A percentile compares a stretch with the other conserved stretches of the same genome.
phyloP scores from a whole-genome alignment of 2,797 vertebrate species.

The Danio albolineatus region DNA sequence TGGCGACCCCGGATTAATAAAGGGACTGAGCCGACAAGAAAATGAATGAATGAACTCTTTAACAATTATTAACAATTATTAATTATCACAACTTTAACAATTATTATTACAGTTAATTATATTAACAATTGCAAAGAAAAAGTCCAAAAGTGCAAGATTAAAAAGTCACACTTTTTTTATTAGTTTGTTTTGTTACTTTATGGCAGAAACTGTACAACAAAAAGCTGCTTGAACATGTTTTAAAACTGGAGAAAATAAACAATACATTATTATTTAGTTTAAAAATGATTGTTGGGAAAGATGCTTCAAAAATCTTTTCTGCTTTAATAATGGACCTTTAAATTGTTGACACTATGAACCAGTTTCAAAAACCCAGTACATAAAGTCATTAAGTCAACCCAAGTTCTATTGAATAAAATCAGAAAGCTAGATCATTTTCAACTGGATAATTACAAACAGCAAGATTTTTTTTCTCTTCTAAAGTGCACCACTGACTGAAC shows the following conservation, averaged over 20 bases:
- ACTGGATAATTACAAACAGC: neutral
- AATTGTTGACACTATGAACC: neutral
- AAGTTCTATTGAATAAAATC: conserved; percentile 27
- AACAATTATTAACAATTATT: too few relatives aligned
- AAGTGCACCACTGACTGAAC: neutral
- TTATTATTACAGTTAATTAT: too few relatives aligned
- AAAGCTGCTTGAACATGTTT: neutral
- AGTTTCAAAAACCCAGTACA: neutral
- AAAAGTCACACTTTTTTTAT: too few relatives aligned
- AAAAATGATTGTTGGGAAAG: neutral
- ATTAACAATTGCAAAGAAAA: too few relatives aligned
- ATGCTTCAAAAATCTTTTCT: neutral
- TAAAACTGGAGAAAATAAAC: neutral
- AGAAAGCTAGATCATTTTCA: conserved; percentile 17
- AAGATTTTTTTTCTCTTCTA: neutral
- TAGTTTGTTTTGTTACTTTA: too few relatives aligned
- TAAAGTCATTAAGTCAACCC: conserved; percentile 8
- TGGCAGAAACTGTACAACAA: too few relatives aligned
- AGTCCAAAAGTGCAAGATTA: too few relatives aligned
- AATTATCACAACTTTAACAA: too few relatives aligned
- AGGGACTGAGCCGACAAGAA: too few relatives aligned
- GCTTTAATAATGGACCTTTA: neutral
- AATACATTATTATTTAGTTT: neutral
- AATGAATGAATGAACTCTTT: too few relatives aligned
- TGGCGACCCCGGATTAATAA: too few relatives aligned